phyloP scores from a whole-genome alignment of 2,888 invertebrate species.

The Troglohyphantes excavatus region DNA sequence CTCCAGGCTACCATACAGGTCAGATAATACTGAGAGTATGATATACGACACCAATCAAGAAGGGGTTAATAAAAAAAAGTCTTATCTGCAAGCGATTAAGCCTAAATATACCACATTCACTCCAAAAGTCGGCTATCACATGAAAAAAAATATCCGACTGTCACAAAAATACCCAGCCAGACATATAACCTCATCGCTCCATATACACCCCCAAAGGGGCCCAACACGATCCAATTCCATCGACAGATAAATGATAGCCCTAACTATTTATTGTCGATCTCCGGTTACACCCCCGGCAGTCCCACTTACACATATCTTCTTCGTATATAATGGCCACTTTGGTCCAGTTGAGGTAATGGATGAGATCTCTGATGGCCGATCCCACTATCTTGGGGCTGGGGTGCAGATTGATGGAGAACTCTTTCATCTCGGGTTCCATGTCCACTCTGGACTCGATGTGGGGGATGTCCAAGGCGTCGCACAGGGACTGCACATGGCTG shows the following conservation, averaged over 20 bases:
- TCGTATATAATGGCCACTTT: conserved; percentile 96
- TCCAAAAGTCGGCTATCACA: neutral
- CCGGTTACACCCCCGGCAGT: conserved; percentile 12
- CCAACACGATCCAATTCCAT: neutral
- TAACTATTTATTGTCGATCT: neutral
- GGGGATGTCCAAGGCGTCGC: conserved; percentile 93
- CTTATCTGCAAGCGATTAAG: no score
- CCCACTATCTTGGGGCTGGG: conserved; percentile 92
- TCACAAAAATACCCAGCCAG: neutral
- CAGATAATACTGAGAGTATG: no score
- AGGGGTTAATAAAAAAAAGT: no score
- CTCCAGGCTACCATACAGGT: no score
- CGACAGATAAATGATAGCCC: neutral
- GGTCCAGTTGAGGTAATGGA: conserved; percentile 95
- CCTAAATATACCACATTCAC: no score
- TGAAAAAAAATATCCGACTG: neutral
- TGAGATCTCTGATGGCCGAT: conserved; percentile 90
- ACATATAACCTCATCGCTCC: neutral
- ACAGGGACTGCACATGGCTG: conserved; percentile 91
- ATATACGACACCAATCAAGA: no score
- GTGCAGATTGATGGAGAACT: conserved; percentile 93
- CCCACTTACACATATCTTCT: conserved; percentile 86
- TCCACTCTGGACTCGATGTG: conserved; percentile 89
- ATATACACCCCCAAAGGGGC: neutral
- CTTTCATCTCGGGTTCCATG: conserved; percentile 84